phyloP scores from a whole-genome alignment of 2,113 vertebrate genomes.

The Oncorhynchus mykiss region DNA sequence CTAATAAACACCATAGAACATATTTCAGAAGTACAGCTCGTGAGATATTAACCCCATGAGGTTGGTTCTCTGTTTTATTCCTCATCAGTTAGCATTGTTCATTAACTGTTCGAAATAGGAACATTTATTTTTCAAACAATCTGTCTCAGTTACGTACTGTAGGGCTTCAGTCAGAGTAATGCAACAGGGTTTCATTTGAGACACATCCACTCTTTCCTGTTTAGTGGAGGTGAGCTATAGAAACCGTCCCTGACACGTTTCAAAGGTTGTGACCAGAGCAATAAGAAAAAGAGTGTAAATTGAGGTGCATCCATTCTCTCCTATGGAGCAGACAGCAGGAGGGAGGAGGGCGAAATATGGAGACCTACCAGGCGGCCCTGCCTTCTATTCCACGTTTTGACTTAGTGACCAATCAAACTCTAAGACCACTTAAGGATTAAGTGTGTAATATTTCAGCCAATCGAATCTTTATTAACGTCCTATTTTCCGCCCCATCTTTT shows the following conservation, averaged over 20 bases:
- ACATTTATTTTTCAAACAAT: too few relatives aligned
- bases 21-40: slow-evolving; percentile 10
- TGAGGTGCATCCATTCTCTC: slow-evolving; percentile 30
- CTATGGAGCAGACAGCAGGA: slow-evolving; percentile 39
- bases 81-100: neutral
- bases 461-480: slow-evolving; percentile 64
- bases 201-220: too few relatives aligned
- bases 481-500: slow-evolving; percentile 52
- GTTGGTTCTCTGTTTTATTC: neutral
- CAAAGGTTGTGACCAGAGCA: too few relatives aligned
- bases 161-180: too few relatives aligned
- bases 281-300: too few relatives aligned
- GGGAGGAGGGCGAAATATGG: slow-evolving; percentile 57
- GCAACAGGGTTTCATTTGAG: too few relatives aligned
- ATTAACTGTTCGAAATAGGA: too few relatives aligned
- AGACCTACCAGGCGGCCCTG: slow-evolving; percentile 25
- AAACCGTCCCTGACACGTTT: too few relatives aligned
- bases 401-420: slow-evolving; percentile 66
- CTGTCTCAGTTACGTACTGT: too few relatives aligned
- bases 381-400: slow-evolving; percentile 34
- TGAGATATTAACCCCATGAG: too few relatives aligned
- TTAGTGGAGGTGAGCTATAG: too few relatives aligned
- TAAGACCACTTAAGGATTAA: slow-evolving; percentile 65
- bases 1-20: slow-evolving; percentile 54
- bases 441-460: slow-evolving; percentile 69